Evolutionary conservation across 2,888 invertebrate species (phyloP), one percentile per base, ranked within the genome.

Genomic region (Cistogaster globosa): DNA sequence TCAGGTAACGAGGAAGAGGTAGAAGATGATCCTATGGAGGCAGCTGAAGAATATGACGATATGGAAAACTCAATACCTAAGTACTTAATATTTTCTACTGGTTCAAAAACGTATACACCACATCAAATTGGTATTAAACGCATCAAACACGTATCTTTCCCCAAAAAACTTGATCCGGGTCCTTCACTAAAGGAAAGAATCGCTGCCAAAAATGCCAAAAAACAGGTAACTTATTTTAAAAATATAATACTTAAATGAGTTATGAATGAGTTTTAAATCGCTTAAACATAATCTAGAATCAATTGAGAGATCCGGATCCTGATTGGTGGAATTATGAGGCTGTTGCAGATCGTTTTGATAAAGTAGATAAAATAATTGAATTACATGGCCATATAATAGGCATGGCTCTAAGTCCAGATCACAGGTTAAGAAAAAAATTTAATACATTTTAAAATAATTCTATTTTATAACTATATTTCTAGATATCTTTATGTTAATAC

Each of bases 361-460:
- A 94, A 90, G 94, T 96, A 18, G 97, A 97, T 92, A 95, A 96
- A 91, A 92, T 96, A 9, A 96, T 97, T 84, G 97, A 97, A 92
- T 93, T 97, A 71, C 96, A 97, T 90, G 97, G 97, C 0, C 97
- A 97, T 90, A 97, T 97, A 80, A 96, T 97, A 88, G 97, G 97
- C 88, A 96, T 97, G 96, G 95, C 96, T 2, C 93, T 97, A 16
- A 97, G 97, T 85, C 97, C 97, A 0, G 97, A 97, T 93, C 96
- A 97, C 89, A 94, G 95, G 95, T 89, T 7, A 9, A 16, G 18
- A 16, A 57, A 14, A 26, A 1, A 16, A 22, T 22, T 26, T 22
- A 14, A 3, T 22, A 45, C 42, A 16, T 69, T 9, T 12, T 1
- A 45, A 45, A 22, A 5, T 74, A 20, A n/a, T 32, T 16, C 26